Evolutionary conservation across 64 coral and sea anemone genomes (phyloP).

Genomic region (Anthopleura sola): DNA sequence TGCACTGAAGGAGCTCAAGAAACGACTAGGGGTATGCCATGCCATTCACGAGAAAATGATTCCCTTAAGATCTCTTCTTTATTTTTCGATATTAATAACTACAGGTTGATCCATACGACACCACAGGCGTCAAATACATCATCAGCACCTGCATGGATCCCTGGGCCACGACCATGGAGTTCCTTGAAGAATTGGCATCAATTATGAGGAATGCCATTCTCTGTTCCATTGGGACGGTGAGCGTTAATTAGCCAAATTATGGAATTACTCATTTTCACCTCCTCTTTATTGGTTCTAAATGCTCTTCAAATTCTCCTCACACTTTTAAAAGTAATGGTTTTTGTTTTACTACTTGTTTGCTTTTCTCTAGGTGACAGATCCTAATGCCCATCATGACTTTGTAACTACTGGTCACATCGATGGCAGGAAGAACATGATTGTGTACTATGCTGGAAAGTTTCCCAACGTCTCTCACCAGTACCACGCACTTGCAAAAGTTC

Average conservation of each 20-base stretch:
- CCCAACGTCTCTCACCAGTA: conserved; percentile 22
- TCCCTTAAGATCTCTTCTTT: background rate
- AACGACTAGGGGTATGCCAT: conserved; percentile 70
- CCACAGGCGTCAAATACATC: conserved; percentile 58
- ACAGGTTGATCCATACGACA: conserved; percentile 41
- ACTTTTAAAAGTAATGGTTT: background rate
- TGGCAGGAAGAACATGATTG: background rate
- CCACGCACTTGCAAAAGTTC: conserved; percentile 2
- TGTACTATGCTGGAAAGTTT: conserved; percentile 43
- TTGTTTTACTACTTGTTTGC: background rate
- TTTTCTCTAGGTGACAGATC: conserved; percentile 33
- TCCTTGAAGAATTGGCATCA: conserved; percentile 49
- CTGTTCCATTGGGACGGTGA: conserved; percentile 58
- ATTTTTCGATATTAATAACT: background rate
- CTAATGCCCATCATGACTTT: conserved; percentile 23
- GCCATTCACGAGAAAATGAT: conserved; percentile 8
- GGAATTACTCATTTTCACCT: too few relatives aligned
- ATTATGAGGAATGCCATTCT: conserved; percentile 63
- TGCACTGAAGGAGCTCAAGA: conserved; percentile 62
- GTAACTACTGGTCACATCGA: conserved; percentile 19
- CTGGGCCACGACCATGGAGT: conserved; percentile 59
- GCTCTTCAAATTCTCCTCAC: background rate
- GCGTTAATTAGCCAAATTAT: background rate
- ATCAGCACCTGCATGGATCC: conserved; percentile 80
- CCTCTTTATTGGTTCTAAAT: background rate